Evolutionary conservation across 2,797 vertebrate species (phyloP), one percentile per base, ranked within the genome.

Genomic region (Cottoperca gobio): DNA sequence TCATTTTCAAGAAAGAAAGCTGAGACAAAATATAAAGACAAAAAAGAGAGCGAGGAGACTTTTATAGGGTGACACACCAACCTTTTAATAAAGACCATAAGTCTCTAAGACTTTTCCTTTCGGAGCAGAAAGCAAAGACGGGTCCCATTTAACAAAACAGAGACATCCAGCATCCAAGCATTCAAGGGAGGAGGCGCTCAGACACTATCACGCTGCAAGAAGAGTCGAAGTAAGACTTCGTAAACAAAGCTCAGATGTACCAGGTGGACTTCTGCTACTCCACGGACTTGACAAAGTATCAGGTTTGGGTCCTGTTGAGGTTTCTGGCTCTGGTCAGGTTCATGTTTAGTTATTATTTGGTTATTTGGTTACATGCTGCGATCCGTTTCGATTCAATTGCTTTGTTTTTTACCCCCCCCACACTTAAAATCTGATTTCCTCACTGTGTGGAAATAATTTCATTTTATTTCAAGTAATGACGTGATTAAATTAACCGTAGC

Each of bases 41-140:
- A 73, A 67, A 75, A 35, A 81, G 37, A 78, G 28, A 77, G 58
- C 53, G 75, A 28, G 93, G 94, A 93, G 93, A 96, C 96, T 96
- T 96, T 96, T 96, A 97, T 97, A 96, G 96, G 95, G 92, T 95
- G 95, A 95, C 93, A 95, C 96, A 96, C 95, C 96, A 96, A 93
- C 91, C 93, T 93, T 96, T 96, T 97, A 97, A 97, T 96, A 97
- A 97, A 97, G 95, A 96, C 95, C 96, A 98, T 97, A 97, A 97
- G 96, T 98, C 97, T 97, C 49, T 68, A 79, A 88, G 88, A 94
- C 92, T 83, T 96, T 97, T 84, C 88, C 68, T 94, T 94, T 95
- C 95, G 95, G 87, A 95, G 94, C 94, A 95, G 92, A 94, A 96
- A 96, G 95, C 94, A 95, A 95, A 96, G 91, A 90, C 89, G 55